Conservation (phyloP, 2,113 vertebrate species). For the Rhea pennata region DNA sequence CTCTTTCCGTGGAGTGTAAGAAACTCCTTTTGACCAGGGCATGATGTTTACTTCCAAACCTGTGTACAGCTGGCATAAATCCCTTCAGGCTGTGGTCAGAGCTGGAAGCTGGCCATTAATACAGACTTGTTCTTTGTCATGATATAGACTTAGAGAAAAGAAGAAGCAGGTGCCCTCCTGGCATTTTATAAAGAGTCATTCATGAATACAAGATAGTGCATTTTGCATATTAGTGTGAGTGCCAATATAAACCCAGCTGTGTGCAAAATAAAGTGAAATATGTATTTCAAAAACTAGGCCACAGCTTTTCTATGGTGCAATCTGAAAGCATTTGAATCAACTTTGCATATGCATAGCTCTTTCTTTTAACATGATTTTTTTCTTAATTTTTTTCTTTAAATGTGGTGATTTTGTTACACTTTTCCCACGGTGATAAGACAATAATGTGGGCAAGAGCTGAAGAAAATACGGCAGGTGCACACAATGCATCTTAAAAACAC, state of each 20-base stretch:
- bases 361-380: constrained; percentile 62
- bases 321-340: constrained; percentile 71
- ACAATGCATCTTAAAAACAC: not conserved
- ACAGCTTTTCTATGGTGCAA: constrained; percentile 72
- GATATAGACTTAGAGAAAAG: constrained; percentile 85
- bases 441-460: not conserved
- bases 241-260: constrained; percentile 83
- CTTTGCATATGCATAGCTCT: constrained; percentile 70
- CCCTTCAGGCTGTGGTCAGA: constrained; percentile 80
- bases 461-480: constrained; percentile 3
- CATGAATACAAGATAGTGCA: constrained; percentile 82
- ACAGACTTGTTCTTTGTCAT: constrained; percentile 85
- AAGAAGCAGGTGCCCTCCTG: constrained; percentile 85
- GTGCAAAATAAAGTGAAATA: constrained; percentile 79
- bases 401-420: not conserved
- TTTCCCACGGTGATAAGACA: constrained; percentile 53
- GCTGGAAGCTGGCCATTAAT: constrained; percentile 80
- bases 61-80: constrained; percentile 83
- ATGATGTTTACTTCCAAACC: constrained; percentile 70
- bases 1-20: constrained; percentile 53
- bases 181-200: constrained; percentile 85
- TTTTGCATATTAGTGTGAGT: constrained; percentile 79
- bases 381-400: not conserved
- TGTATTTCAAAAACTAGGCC: constrained; percentile 75
- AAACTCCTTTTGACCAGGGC: constrained; percentile 72